These are phyloP conservation scores for Gonocerus acuteangulatus DNA, from an alignment of 2,888 invertebrate genomes.

Conservation along the genomic window DNA sequence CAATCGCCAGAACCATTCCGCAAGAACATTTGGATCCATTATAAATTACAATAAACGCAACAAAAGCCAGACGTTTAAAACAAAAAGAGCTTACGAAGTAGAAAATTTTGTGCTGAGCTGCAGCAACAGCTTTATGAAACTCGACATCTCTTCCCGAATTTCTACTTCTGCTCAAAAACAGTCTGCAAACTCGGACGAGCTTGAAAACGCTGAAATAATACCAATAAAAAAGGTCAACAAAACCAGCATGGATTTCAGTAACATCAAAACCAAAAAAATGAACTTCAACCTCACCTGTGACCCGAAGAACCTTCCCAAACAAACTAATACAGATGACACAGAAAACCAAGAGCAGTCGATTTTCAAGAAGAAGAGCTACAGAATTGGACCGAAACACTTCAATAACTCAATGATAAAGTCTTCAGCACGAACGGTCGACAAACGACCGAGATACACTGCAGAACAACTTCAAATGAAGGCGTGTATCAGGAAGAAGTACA, in stretches of 20 bases:
- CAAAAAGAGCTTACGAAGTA: slow-evolving; percentile 6
- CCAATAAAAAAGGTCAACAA: background rate
- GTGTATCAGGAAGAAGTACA: background rate
- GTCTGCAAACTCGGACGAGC: background rate
- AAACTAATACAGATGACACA: background rate
- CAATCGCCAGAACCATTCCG: background rate
- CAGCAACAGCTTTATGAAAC: slow-evolving; percentile 10
- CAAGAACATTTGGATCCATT: slow-evolving; percentile 8
- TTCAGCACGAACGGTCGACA: background rate
- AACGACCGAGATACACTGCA: background rate
- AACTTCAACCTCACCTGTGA: background rate
- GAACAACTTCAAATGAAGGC: background rate
- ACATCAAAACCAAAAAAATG: background rate
- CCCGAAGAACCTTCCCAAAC: background rate
- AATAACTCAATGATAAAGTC: background rate
- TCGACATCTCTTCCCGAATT: background rate
- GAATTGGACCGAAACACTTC: background rate
- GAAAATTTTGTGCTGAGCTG: background rate
- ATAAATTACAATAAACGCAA: slow-evolving; percentile 8
- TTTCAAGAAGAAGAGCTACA: slow-evolving; percentile 1
- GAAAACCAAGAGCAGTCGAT: background rate
- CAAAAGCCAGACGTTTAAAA: slow-evolving; percentile 1
- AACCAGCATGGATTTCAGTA: background rate
- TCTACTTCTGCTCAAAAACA: background rate
- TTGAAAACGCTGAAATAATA: background rate